Base-by-base conservation (phyloP, 2,888 invertebrate genomes). In the Nomada ferruginata region DNA sequence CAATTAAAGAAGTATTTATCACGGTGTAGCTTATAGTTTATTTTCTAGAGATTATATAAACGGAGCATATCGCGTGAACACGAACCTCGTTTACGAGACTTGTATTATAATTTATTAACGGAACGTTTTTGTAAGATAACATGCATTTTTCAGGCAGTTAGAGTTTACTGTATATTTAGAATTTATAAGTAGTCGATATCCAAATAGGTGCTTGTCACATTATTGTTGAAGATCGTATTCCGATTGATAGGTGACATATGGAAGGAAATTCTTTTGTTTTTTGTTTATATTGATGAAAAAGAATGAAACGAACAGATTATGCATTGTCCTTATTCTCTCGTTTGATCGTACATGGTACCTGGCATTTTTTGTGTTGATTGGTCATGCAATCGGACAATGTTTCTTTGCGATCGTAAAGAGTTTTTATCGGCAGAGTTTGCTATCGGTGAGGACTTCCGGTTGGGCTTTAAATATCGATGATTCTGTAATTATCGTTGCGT, bases 41-140 rank as follows among this genome's bases (percentile, higher is more conserved):
- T 85, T 86, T 87, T 83, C 70, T 85, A 80, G 74, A 85, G 52
- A 85, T 70, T 75, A 70, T 82, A 78, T 78, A 81, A 63, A 57
- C 74, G 78, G 47, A 64, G 72, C 66, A 85, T 83, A 86, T 85
- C 79, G 78, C 79, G 79, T 82, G 76, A 73, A 77, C 79, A 77
- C 78, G 57, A 77, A 76, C 65, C 68, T 84, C 82, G 74, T 82
- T 80, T 76, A 82, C 60, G 76, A 72, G 68, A 79, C 72, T 71
- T 88, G 88, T 88, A 85, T 86, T 88, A 89, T 89, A 85, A 89
- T 82, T 90, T 83, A 86, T 87, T 85, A 61, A 82, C 77, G 82
- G 75, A 72, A 71, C 65, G 76, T 82, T 86, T 83, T 86, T 89
- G 90, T 89, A 88, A 90, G 76, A 89, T 90, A 89, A 84, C 82